Evolutionary conservation across 2,888 invertebrate genomes (phyloP).

Genomic region (Scaptomyza cyrtandrae): DNA sequence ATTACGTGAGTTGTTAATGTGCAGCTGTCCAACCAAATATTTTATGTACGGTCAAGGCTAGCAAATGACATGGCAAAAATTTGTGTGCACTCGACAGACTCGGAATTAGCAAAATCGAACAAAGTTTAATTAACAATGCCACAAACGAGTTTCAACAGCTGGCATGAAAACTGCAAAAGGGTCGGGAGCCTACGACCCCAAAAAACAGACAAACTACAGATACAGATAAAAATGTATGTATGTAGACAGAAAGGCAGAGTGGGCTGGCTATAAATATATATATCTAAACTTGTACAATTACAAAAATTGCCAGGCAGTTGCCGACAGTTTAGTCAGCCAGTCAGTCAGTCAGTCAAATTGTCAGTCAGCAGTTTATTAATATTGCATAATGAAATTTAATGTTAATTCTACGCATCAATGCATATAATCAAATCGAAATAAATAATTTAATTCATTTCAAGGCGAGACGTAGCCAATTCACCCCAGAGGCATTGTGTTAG

Average conservation of each 20-base stretch:
- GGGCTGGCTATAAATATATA: background rate
- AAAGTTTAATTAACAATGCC: slow-evolving; percentile 70
- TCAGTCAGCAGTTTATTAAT: slow-evolving; percentile 75
- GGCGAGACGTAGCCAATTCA: slow-evolving; percentile 54
- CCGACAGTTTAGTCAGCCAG: slow-evolving; percentile 15
- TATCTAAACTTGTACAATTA: slow-evolving; percentile 65
- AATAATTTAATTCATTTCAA: slow-evolving; percentile 82
- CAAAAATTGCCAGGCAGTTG: slow-evolving; percentile 68
- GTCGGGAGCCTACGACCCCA: slow-evolving; percentile 3
- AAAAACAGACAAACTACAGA: slow-evolving; percentile 2
- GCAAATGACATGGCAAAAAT: slow-evolving; percentile 49
- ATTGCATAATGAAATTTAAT: slow-evolving; percentile 83
- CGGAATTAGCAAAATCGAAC: slow-evolving; percentile 48
- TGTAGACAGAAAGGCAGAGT: slow-evolving; percentile 1
- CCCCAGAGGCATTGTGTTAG: slow-evolving; percentile 45
- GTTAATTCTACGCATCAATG: slow-evolving; percentile 84
- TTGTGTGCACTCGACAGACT: slow-evolving; percentile 50
- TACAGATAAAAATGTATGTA: background rate
- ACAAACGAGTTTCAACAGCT: slow-evolving; percentile 23
- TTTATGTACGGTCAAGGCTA: slow-evolving; percentile 36
- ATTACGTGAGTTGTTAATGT: slow-evolving; percentile 41
- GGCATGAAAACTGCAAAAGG: slow-evolving; percentile 22
- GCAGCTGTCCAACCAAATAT: slow-evolving; percentile 58
- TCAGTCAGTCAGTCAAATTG: slow-evolving; percentile 32
- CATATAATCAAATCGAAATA: slow-evolving; percentile 83